Conservation (phyloP, 2,888 invertebrate genomes). For the Carabus problematicus region DNA sequence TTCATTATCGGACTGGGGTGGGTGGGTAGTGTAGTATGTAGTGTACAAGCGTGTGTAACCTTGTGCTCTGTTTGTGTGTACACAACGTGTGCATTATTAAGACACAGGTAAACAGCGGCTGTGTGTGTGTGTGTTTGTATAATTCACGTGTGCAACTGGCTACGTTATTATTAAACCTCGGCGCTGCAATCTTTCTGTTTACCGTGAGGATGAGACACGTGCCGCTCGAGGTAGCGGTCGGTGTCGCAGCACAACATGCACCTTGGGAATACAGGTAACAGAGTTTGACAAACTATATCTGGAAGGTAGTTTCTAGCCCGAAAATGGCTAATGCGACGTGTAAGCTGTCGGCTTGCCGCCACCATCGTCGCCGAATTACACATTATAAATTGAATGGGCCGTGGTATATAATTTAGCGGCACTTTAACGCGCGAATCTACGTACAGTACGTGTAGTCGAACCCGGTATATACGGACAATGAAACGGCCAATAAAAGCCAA, state of each 20-base stretch:
- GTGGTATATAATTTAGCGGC: not conserved
- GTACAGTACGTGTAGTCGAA: not conserved
- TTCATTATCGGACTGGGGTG: not conserved
- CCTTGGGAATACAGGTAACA: constrained; percentile 13
- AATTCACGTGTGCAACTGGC: constrained; percentile 25
- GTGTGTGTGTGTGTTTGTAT: constrained; percentile 6
- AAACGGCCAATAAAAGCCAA: constrained; percentile 37
- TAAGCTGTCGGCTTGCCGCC: too few relatives aligned
- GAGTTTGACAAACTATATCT: constrained; percentile 17
- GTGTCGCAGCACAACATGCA: not conserved
- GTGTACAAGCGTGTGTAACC: not conserved
- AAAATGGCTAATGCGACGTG: not conserved
- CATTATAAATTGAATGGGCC: constrained; percentile 10
- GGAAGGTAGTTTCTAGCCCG: not conserved
- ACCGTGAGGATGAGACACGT: constrained; percentile 10
- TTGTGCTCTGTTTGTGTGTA: not conserved
- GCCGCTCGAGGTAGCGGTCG: not conserved
- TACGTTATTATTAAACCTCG: constrained; percentile 24
- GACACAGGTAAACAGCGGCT: constrained; percentile 2
- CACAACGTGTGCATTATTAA: constrained; percentile 7
- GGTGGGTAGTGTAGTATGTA: not conserved
- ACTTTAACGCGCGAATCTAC: not conserved
- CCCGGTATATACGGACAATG: constrained; percentile 6
- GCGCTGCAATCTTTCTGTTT: constrained; percentile 22
- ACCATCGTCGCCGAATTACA: not conserved